Conservation (phyloP, 2,797 vertebrate species). For the Huso huso region DNA sequence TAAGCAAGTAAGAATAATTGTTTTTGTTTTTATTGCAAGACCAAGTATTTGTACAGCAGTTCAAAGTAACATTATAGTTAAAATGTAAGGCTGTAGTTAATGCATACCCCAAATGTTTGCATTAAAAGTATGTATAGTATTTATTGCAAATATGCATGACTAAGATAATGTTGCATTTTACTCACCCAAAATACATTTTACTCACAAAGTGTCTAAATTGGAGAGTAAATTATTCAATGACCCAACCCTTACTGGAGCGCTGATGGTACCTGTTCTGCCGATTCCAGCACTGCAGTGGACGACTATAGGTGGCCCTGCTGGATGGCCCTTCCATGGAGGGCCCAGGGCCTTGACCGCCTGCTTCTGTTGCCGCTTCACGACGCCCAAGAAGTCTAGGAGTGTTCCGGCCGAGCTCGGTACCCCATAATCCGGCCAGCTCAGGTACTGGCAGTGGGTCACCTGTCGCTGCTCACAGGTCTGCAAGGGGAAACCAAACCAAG, state of each 20-base stretch:
- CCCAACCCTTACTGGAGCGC: conserved; percentile 4
- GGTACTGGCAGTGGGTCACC: conserved; percentile 92
- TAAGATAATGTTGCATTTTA: too few species aligned
- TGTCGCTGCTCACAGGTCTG: conserved; percentile 85
- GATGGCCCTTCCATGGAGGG: conserved; percentile 71
- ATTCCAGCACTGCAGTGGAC: conserved; percentile 96
- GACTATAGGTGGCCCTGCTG: conserved; percentile 78
- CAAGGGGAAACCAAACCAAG: neutral
- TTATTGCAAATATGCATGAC: too few species aligned
- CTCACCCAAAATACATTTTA: too few species aligned
- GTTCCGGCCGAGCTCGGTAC: conserved; percentile 87
- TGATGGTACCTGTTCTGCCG: conserved; percentile 80
- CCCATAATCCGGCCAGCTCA: conserved; percentile 96
- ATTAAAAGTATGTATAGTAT: too few species aligned
- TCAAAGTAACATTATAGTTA: too few species aligned
- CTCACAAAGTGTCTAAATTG: too few species aligned
- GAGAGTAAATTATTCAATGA: too few species aligned
- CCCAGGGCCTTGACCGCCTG: conserved; percentile 71
- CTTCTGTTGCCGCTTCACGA: conserved; percentile 83
- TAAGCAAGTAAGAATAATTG: too few species aligned
- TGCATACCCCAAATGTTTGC: too few species aligned
- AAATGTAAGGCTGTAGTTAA: too few species aligned
- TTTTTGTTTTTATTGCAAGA: too few species aligned
- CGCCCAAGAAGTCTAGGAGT: conserved; percentile 85
- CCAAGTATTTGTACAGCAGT: too few species aligned